Base-by-base conservation (phyloP, 1,140 invertebrate species). In the Ridgeia piscesae region DNA sequence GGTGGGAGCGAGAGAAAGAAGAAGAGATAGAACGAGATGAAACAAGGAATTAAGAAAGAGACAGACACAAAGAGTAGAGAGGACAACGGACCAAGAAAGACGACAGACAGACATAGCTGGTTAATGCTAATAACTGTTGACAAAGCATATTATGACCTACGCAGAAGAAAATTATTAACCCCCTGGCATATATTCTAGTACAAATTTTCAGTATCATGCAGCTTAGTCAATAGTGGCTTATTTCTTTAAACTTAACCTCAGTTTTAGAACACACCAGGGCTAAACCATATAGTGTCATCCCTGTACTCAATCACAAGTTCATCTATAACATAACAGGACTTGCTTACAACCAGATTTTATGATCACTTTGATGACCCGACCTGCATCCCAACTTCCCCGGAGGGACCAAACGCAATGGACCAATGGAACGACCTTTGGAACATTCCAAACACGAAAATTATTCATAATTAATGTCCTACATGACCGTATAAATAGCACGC, bases 401-500 rank as follows among this genome's bases (percentile, higher is more conserved):
- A 42, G 42, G 58, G 11, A 21, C 11, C 8, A 77, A 21, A 6
- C 58, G 11, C 58, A 77, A 21, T 77, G 27, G 58, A 77, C 58
- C 14, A 21, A 89, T 89, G 89, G 33, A 33, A 89, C 4, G 34
- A 89, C 33, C 34, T 34, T 89, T 4, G 33, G 14, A 34, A n/a
- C n/a, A n/a, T n/a, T n/a, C 34, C 89, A 34, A 91, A 91, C 89
- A 91, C 89, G 35, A 17, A 91, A 2, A 91, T 35, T n/a, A n/a
- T 91, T 34, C 14, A 77, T 77, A 77, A 31, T 14, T 91, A 27
- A 91, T 91, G 35, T 31, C 27, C 35, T 91, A 21, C 34, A 91
- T 42, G 50, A 42, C 35, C 48, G 50, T 35, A 77, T 77, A 77
- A 77, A 77, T 77, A 77, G 58, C 58, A 77, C 58, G 27, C 17